Evolutionary conservation across 2,888 invertebrate genomes (phyloP), one percentile per base, ranked within the genome.

Genomic region (Adelognathus sp.): DNA sequence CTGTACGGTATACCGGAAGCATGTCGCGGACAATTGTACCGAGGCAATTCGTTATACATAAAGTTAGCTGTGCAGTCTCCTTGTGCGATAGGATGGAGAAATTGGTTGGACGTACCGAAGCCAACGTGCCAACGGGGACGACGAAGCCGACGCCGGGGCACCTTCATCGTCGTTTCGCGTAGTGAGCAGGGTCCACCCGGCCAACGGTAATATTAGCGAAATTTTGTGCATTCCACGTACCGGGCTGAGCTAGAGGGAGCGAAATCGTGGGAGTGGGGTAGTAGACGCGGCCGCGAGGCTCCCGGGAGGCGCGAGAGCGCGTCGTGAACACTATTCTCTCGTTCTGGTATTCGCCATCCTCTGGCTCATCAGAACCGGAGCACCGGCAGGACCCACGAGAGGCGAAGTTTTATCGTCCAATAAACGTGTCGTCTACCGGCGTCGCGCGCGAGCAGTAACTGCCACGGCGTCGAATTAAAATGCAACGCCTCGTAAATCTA

Each of bases 351-450:
- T 11, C 21, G 24, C 50, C 24, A 2, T 50, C 24, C 50, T n/a
- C n/a, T n/a, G n/a, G n/a, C n/a, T 50, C 46, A 69, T 69, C 71
- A 29, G 70, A 70, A 72, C 56, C 33, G 54, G 52, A 29, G 56
- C 69, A 67, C 60, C 50, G 56, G 76, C 64, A 60, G 70, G 56
- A 64, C 31, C 50, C 73, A 75, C 79, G 82, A 85, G 86, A 84
- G 81, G 85, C 84, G 82, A 87, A 88, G 87, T 88, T 88, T 89
- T 89, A 89, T 89, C 88, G 88, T 84, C 88, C 88, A 89, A 88
- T 89, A 88, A 89, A 88, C 87, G 89, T 87, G 88, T 89, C 89
- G 87, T 87, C 88, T 86, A 82, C 86, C 84, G 85, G 84, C 85
- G 77, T 74, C 81, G 77, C 58, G 74, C n/a, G n/a, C n/a, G n/a